Evolutionary conservation across 1,140 invertebrate species (phyloP).

Genomic region (Drusus annulatus): DNA sequence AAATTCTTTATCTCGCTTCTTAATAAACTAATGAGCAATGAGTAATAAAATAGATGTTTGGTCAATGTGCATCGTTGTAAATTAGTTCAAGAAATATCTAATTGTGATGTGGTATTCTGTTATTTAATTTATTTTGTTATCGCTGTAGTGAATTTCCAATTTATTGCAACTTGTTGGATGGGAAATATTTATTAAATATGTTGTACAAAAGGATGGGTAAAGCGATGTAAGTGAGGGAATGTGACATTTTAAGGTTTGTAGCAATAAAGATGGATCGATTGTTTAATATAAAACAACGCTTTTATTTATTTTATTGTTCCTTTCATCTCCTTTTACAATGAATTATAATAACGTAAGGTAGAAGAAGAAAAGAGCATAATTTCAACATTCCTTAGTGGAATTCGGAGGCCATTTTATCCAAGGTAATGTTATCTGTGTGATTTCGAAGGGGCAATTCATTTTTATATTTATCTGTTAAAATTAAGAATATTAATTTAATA

Average conservation of each 20-base stretch:
- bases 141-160: not conserved
- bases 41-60: too few species aligned
- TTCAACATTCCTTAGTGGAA: constrained; percentile 44
- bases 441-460: not conserved
- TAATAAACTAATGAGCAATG: too few species aligned
- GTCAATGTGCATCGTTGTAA: not conserved
- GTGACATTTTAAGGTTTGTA: constrained; percentile 19
- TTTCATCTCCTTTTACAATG: constrained; percentile 54
- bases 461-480: not conserved
- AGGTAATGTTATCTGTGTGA: not conserved
- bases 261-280: constrained; percentile 29
- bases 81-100: constrained; percentile 1
- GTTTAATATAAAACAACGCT: constrained; percentile 54
- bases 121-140: constrained; percentile 32
- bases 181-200: not conserved
- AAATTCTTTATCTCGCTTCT: not conserved
- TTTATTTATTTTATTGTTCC: constrained; percentile 53
- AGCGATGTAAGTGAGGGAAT: not conserved
- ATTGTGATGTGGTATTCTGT: constrained; percentile 17
- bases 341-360: constrained; percentile 53
- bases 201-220: not conserved
- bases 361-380: constrained; percentile 51
- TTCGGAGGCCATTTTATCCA: constrained; percentile 47
- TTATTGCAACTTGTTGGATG: not conserved
- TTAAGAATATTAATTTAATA: too few species aligned